Evolutionary conservation across 1,140 invertebrate genomes (phyloP), one percentile per base, ranked within the genome.

Genomic region (Zaprionus inermis): DNA sequence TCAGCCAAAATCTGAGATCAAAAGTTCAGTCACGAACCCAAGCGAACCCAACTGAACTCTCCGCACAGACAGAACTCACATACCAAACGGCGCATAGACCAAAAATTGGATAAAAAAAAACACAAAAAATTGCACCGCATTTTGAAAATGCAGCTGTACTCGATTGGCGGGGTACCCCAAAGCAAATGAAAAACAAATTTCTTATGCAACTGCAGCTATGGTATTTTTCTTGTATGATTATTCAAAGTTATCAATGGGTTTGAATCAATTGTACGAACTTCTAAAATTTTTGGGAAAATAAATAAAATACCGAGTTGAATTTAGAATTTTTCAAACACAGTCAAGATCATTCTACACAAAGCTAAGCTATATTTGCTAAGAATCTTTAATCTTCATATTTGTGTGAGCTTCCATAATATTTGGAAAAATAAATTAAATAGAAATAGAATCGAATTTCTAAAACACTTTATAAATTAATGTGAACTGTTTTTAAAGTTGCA

Each of bases 1-100:
- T 74, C 70, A 32, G 41, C 67, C 71, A 70, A 78, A 82, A 60
- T 79, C 83, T 54, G 61, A 82, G 82, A 85, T 85, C 82, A 85
- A 85, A 73, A 85, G 82, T 88, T 85, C 82, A 85, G 82, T 85
- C 82, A 85, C 82, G 82, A 85, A 76, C 41, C 68, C 72, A 76
- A 74, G 22, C 65, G 57, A 73, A 61, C 71, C 64, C 63, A 56
- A 11, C 10, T 64, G 56, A 68, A 55, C 55, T 64, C 7, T 38
- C 41, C 79, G 3, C 24, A 28, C 24, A 28, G 24, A 81, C 75
- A 85, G 79, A 85, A 85, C 73, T 73, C 46, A 57, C 57, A 86
- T 75, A 86, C 82, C 64, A 46, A 59, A 36, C 61, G 68, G 72
- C 76, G 79, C 81, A 79, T 72, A 69, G 55, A 18, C 24, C 22